Percentiles rank a stretch among this genome's conserved stretches.
phyloP scores from a whole-genome alignment of 2,113 vertebrate genomes.

The Gyps fulvus region DNA sequence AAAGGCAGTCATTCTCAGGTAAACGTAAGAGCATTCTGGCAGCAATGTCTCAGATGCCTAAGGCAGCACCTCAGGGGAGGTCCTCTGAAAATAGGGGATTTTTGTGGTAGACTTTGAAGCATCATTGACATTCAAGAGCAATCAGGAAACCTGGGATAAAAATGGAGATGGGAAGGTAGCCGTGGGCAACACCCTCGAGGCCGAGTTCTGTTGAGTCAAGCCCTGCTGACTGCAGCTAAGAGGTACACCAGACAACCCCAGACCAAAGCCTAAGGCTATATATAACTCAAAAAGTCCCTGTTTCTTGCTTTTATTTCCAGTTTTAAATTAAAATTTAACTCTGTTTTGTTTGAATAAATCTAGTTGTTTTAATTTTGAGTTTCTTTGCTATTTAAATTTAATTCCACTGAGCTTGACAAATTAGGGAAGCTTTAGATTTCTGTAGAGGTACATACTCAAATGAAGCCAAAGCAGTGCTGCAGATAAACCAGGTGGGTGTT shows the following conservation, averaged over 20 bases:
- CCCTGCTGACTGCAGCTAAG: not conserved
- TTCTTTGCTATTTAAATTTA: not conserved
- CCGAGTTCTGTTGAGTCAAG: not conserved
- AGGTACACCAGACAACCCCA: not conserved
- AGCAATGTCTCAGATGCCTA: not conserved
- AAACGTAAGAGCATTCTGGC: not conserved
- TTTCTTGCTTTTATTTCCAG: not conserved
- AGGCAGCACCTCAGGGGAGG: not conserved
- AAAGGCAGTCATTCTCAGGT: not conserved
- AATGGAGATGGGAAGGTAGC: not conserved
- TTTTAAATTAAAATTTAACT: not conserved
- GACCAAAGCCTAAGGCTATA: not conserved
- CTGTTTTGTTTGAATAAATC: not conserved
- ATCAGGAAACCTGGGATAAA: not conserved
- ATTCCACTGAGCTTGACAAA: not conserved
- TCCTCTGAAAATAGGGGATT: not conserved
- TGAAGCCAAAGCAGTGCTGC: not conserved
- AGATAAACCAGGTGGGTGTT: not conserved
- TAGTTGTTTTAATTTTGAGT: not conserved
- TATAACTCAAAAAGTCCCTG: not conserved
- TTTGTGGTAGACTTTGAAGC: not conserved
- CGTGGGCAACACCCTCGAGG: not conserved
- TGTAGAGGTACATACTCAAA: not conserved
- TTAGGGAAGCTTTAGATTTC: not conserved
- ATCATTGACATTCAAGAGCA: not conserved